Evolutionary conservation across 1,140 invertebrate species (phyloP), one percentile per base, ranked within the genome.

Genomic region (Neodiprion pinetum): DNA sequence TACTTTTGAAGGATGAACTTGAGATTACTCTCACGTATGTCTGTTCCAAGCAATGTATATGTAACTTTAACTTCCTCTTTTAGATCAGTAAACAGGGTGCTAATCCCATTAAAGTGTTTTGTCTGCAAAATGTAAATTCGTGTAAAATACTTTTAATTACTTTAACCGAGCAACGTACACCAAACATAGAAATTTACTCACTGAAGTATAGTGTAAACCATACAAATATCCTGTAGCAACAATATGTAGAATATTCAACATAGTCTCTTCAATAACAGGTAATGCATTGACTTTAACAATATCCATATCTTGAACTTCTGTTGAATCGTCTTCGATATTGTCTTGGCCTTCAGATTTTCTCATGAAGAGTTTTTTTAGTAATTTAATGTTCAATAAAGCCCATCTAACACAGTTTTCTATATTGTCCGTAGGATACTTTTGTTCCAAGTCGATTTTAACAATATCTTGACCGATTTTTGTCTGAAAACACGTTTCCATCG

Each of bases 331-430:
- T 40, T 79, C 73, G 67, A 77, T 72, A 50, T 79, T 79, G 40
- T 77, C 78, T 48, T 83, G 72, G 12, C 83, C 78, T 17, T 84
- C 79, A 28, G 73, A 67, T 10, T 81, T 53, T 72, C 80, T 76
- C 9, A 75, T 50, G 70, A 83, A 74, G 10, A 88, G 71, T 76
- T 81, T 82, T 48, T 84, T 84, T 8, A 87, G 69, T 72, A 89
- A 77, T 74, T 84, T 82, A 48, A 79, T 77, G 72, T 75, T 83
- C n/a, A 83, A 81, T 7, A 82, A 71, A 53, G 86, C 85, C 88
- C 88, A 88, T 74, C 77, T 80, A 17, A 87, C 77, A 69, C 83
- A 88, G 68, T 82, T 83, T 7, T 79, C 80, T 2, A 77, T 84
- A 74, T 80, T 82, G 76, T 88, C 81, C 7, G 71, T 72, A 14